These are phyloP conservation scores for Matsumyia berberina DNA, from an alignment of 2,888 invertebrate genomes.

Conservation along the genomic window DNA sequence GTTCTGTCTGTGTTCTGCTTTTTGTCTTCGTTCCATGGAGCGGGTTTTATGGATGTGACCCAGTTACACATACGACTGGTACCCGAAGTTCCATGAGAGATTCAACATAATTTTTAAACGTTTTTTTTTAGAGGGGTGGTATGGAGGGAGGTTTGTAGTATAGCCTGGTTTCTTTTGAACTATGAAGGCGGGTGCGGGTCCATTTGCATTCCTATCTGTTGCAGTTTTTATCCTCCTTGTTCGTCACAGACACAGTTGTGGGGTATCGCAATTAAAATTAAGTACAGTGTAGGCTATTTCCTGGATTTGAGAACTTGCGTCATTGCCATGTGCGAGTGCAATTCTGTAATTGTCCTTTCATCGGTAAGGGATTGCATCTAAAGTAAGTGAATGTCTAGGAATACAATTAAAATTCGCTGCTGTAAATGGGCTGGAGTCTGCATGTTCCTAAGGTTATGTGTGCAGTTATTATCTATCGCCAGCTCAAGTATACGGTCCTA, in stretches of 20 bases:
- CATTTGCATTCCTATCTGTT: constrained; percentile 59
- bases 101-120: constrained; percentile 60
- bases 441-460: too few species aligned
- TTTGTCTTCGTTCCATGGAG: constrained; percentile 50
- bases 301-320: not conserved
- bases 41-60: constrained; percentile 70
- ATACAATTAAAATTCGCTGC: too few species aligned
- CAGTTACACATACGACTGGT: constrained; percentile 55
- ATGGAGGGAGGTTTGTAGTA: not conserved
- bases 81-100: constrained; percentile 39
- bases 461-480: too few species aligned
- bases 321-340: not conserved
- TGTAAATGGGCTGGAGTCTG: too few species aligned
- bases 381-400: too few species aligned
- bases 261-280: constrained; percentile 29
- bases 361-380: not conserved
- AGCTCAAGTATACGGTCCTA: too few species aligned
- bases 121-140: constrained; percentile 41
- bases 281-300: not conserved
- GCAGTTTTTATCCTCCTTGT: constrained; percentile 25
- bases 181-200: constrained; percentile 6
- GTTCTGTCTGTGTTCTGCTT: constrained; percentile 54
- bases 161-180: constrained; percentile 35
- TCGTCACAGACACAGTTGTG: constrained; percentile 27
- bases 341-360: constrained; percentile 16